Base-by-base conservation (phyloP, 1,140 invertebrate genomes). In the Zaprionus camerounensis region DNA sequence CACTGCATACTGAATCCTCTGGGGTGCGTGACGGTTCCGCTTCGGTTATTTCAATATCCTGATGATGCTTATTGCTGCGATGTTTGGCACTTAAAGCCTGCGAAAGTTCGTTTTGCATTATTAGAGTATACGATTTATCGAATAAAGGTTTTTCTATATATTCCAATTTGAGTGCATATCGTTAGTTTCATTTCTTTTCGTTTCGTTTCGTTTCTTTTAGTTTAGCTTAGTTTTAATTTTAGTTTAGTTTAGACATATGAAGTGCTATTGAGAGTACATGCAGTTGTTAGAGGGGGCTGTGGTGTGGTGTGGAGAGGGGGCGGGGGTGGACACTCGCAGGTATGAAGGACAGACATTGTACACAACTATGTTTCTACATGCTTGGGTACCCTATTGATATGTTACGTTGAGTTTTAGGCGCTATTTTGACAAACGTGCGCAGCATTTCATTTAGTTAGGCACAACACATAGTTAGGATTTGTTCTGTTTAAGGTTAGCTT, bases 1-100 rank as follows among this genome's bases (percentile, higher is more conserved):
- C 95, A 74, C 96, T 96, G 90, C 96, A 96, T 15, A 96, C 95
- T 2, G 96, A 96, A 82, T 97, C 96, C 86, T 94, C 94, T 5
- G 93, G 94, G 53, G 94, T 95, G 31, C 95, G 93, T 0, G 95
- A 96, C 1, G 95, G 94, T 92, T 96, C 96, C 22, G 95, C 95
- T 88, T 96, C 95, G 38, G 95, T 95, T 55, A 94, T 93, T 92
- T 95, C 94, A 53, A 93, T 93, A 68, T 93, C 94, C 91, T 92
- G 81, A 84, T 92, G 84, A 73, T 92, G 82, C 82, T 94, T 92
- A 92, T 94, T 80, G 91, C 93, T 93, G 91, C 94, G 92, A 93
- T 94, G 93, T 93, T 94, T 93, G 86, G 93, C 93, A 93, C 95
- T 95, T 74, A 95, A 93, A 70, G 95, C 95, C 94, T 95, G 93